Evolutionary conservation across 2,797 vertebrate species (phyloP).

Genomic region (Anisognathus igniventris): DNA sequence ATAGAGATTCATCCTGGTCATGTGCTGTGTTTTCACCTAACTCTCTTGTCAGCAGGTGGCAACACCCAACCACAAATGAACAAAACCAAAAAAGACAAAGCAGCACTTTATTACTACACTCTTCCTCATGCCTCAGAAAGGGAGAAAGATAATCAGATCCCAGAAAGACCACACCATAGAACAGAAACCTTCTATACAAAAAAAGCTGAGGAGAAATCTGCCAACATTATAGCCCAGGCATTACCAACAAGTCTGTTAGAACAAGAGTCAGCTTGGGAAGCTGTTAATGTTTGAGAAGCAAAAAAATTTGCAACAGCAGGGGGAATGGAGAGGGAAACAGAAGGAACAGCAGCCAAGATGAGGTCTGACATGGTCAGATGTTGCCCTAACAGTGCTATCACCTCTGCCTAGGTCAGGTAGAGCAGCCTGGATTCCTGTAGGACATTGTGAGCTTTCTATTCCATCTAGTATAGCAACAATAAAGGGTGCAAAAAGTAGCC

Average conservation of each 20-base stretch:
- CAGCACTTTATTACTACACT: accelerated
- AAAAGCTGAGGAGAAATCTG: not conserved
- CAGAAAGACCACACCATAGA: not conserved
- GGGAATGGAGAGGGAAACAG: not conserved
- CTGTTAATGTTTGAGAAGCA: not conserved
- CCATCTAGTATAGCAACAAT: not conserved
- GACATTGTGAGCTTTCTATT: not conserved
- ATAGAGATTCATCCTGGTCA: not conserved
- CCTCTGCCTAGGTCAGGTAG: not conserved
- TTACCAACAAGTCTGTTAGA: not conserved
- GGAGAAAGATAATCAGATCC: not conserved
- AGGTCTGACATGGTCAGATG: not conserved
- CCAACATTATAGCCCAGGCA: not conserved
- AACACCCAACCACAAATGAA: not conserved
- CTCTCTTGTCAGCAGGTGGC: not conserved
- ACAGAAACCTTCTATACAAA: not conserved
- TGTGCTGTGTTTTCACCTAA: not conserved
- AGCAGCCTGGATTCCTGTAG: not conserved
- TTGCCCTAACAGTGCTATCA: not conserved
- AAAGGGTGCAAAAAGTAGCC: not conserved
- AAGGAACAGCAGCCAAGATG: not conserved
- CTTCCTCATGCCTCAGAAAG: not conserved
- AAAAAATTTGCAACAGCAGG: accelerated
- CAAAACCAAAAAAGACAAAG: not conserved
- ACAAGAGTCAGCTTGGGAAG: not conserved